These are phyloP conservation scores for Phenganax subtilis DNA, from an alignment of 92 coral and sea anemone species.

Conservation along the genomic window DNA sequence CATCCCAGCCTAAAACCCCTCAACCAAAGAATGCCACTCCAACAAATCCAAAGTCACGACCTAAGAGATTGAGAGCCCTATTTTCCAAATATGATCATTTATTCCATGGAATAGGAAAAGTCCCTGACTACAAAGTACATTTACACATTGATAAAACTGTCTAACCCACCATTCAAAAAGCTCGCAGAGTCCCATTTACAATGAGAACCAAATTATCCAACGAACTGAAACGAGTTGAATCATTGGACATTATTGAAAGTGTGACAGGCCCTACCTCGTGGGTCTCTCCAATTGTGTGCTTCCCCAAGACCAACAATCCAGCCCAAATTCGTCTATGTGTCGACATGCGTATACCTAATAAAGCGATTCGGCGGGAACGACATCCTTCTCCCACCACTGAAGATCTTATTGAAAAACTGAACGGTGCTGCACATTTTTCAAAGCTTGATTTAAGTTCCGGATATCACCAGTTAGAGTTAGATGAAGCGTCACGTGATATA, in stretches of 20 bases:
- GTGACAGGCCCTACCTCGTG: slow-evolving; percentile 2
- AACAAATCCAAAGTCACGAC: not conserved
- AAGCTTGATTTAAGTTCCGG: no score
- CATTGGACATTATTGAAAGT: slow-evolving; percentile 3
- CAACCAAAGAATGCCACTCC: not conserved
- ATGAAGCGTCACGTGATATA: slow-evolving; percentile 5
- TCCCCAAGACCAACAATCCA: no score
- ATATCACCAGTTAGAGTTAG: no score
- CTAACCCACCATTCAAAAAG: not conserved
- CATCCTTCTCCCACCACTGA: slow-evolving; percentile 5
- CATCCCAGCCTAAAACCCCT: not conserved
- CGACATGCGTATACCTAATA: no score
- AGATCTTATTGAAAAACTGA: no score
- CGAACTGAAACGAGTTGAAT: not conserved
- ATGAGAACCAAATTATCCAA: not conserved
- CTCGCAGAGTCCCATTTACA: not conserved
- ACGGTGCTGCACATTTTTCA: no score
- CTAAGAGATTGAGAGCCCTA: not conserved
- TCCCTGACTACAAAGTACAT: not conserved
- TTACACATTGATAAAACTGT: not conserved
- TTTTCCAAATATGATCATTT: not conserved
- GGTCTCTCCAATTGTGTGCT: no score
- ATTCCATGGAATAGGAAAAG: not conserved
- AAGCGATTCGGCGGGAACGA: no score
- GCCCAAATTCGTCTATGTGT: no score